Evolutionary conservation across 2,113 vertebrate species (phyloP), one percentile per base, ranked within the genome.

Genomic region (Rhinogobius similis): DNA sequence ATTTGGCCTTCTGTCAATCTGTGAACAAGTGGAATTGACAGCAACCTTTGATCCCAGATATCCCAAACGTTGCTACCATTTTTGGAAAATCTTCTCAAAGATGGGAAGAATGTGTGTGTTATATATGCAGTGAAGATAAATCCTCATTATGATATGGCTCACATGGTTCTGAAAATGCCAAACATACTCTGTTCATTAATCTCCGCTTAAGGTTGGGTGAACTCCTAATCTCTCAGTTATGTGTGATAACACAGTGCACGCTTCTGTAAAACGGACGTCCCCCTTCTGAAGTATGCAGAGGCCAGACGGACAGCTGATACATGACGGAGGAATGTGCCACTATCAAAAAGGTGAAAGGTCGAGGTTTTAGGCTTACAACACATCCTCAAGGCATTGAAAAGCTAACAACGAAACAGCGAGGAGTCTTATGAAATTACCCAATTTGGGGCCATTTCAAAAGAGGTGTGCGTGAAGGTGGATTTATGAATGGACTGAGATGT

Each of bases 261-360:
- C 67, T 66, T 26, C 67, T 70, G 23, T 71, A 23, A 20, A 14
- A 21, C 52, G 59, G 59, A 56, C 21, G 29, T 62, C 68, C 69
- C 44, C 27, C 50, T 73, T 46, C 75, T 62, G 70, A 83, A 72
- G 73, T 67, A 79, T 82, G 84, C 65, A 66, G 48, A 59, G 70
- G 16, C 43, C 44, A 75, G 73, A 80, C 5, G 1, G 52, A 70
- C 63, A 75, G 70, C 81, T 85, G 76, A 87, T 78, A 29, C 62
- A 74, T 78, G 74, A 75, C 79, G 41, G 29, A 82, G 85, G 89
- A 91, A 93, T 93, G 86, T 73, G 62, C 74, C 67, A 64, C 71
- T 48, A 65, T 82, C 75, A 66, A 32, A 67, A 38, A 44, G 61
- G 69, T 68, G 46, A 48, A 50, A 29, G 65, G 82, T 85, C 78